Evolutionary conservation across 2,888 invertebrate genomes (phyloP).

Genomic region (Ariolimax columbianus): DNA sequence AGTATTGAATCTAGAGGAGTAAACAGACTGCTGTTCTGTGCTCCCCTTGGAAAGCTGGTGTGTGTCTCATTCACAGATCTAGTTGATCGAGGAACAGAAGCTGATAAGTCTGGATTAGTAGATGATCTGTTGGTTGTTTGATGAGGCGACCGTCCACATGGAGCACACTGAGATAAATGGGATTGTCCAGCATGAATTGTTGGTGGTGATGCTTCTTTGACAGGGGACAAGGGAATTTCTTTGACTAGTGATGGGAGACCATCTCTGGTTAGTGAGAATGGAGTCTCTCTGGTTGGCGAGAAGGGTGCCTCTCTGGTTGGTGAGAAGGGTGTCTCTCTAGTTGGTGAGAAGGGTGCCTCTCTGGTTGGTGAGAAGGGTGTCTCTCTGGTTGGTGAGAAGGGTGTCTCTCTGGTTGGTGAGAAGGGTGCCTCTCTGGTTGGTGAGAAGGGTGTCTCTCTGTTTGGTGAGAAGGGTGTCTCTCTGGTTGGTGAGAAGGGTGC

Average conservation of each 20-base stretch:
- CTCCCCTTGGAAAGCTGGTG: background rate
- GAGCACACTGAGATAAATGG: background rate
- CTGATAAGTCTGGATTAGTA: background rate
- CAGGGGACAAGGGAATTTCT: slow-evolving; percentile 18
- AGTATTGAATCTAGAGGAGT: slow-evolving; percentile 35
- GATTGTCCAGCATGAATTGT: background rate
- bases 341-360: background rate
- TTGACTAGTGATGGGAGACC: background rate
- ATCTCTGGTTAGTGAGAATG: background rate
- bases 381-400: background rate
- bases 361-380: slow-evolving; percentile 10
- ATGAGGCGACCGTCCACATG: background rate
- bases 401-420: background rate
- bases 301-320: background rate
- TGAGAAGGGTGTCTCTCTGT: background rate
- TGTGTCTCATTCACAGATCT: background rate
- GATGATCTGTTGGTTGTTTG: background rate
- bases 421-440: background rate
- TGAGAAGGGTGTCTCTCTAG: background rate
- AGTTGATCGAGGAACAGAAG: background rate
- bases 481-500: background rate
- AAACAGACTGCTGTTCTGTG: background rate
- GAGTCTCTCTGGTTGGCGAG: background rate
- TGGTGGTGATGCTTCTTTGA: background rate
- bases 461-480: slow-evolving; percentile 4